Evolutionary conservation across 2,888 invertebrate species (phyloP), one percentile per base, ranked within the genome.

Genomic region (Frankliniella fusca): DNA sequence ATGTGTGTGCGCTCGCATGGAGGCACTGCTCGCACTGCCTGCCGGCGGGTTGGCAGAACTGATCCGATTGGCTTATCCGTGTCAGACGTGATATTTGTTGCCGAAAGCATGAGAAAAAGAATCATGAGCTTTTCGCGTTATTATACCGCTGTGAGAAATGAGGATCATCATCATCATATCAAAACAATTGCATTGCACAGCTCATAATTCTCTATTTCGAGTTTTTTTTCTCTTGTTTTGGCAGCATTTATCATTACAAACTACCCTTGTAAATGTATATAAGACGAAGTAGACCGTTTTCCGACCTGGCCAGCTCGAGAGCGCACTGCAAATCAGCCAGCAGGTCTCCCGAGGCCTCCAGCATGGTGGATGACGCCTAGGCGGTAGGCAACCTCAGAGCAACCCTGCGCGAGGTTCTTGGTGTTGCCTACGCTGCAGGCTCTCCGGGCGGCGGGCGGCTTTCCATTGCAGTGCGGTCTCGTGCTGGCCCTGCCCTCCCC

Each of bases 391-490:
- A 5, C 27, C 23, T 23, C 10, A 12, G 0, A 12, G 27, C 70
- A 76, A 8, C 70, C 27, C 12, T 76, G 70, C 70, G 27, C 70
- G 27, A 23, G 0, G 23, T 10, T 10, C 10, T 3, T 8, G 23
- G 10, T n/a, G 27, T 76, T 76, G 70, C 70, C 70, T 76, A 27
- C 27, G 70, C 70, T 76, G 70, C 70, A 76, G 70, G 70, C 23
- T 27, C 70, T 27, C 27, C 12, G 23, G 38, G 38, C 38, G 3
- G 38, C 38, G 38, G 38, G 38, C 38, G 38, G 38, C 38, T 38
- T n/a, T n/a, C 38, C 38, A 5, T 5, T 38, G 38, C 38, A 38
- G 38, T 38, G 38, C 5, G 38, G 38, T 38, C 38, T 38, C 38
- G 38, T 38, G 38, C 38, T 38, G 38, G 20, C 54, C 54, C 54